Evolutionary conservation across 2,888 invertebrate species (phyloP), one percentile per base, ranked within the genome.

Genomic region (Apodemia zela): DNA sequence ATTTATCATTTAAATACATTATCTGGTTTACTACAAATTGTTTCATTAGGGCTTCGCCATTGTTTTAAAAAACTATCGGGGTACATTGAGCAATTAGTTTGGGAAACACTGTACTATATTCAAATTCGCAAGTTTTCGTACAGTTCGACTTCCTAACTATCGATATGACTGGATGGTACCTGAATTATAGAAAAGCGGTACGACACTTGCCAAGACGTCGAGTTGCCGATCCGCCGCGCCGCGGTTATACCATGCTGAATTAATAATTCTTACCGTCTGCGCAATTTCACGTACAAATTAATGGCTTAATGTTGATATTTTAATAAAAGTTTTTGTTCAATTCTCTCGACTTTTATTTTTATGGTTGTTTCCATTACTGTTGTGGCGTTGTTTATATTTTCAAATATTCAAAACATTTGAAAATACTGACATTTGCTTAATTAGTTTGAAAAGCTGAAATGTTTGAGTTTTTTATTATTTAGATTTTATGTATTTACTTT

Each of bases 231-330:
- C 75, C 78, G 77, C 75, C 79, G 80, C 17, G 77, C 75, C 79
- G 80, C 82, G 85, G 82, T 80, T 81, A 77, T 81, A 78, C 79
- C 80, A 79, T 81, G 74, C 77, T 89, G 86, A 89, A 90, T 90
- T 88, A 88, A 78, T 90, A 87, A 89, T 87, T 82, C 86, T 84
- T 84, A 84, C 82, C 84, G 88, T 87, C 89, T 88, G 89, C 87
- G 81, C 88, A 87, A 84, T 87, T 88, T 88, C 86, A 86, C 89
- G 87, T 87, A 90, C 87, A 91, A 90, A 90, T 91, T 90, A 90
- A 87, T 86, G 85, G 78, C 82, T 82, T 84, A 82, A 87, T 88
- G 85, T 87, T 86, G 87, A 87, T 89, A 89, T 89, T 88, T 89
- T 89, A 89, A 88, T 89, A 87, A 89, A 90, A 89, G 82, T 87